Evolutionary conservation across 1,140 invertebrate genomes (phyloP), one percentile per base, ranked within the genome.

Genomic region (Scaptomyza hsui): DNA sequence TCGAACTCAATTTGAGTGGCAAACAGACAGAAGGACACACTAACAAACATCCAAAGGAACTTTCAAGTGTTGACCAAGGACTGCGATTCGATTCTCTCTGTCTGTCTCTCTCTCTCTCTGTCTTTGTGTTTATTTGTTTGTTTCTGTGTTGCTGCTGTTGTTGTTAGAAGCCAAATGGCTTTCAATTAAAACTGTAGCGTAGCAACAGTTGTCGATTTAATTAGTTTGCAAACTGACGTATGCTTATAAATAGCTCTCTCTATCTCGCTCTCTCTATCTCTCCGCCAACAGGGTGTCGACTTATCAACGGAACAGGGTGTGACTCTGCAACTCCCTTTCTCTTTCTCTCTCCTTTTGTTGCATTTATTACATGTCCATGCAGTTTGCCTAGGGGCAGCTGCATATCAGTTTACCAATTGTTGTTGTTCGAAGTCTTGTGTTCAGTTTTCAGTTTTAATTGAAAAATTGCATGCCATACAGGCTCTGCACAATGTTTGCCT

Each of bases 121-220:
- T 16, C 3, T n/a, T 10, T 12, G 41, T 52, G 39, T 21, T 42
- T 41, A 45, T 56, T 60, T 52, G 62, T 65, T 65, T 64, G 21
- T 52, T 49, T 71, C 32, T 49, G 19, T 62, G 56, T 64, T 44
- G 59, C 44, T 76, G 72, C 57, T 75, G 49, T 71, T 71, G 62
- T 65, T 86, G 68, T 85, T 74, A 65, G 69, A 56, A 69, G 56
- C 64, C 82, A 75, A 85, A 86, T 86, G 79, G 74, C 77, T 81
- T 81, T 86, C 77, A 86, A 86, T 86, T 86, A 86, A 86, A 88
- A 78, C 75, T 78, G 77, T 67, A 77, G 78, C 72, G 55, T 48
- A 68, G 69, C 69, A 61, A 48, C 68, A 61, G 65, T 86, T 75
- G 81, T 75, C 74, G 65, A 78, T 80, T 82, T 88, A 86, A 86